Percentiles rank a stretch among this genome's conserved stretches.
These are phyloP conservation scores for Sitobion miscanthi DNA, from an alignment of 1,140 invertebrate species.

Conservation along the genomic window DNA sequence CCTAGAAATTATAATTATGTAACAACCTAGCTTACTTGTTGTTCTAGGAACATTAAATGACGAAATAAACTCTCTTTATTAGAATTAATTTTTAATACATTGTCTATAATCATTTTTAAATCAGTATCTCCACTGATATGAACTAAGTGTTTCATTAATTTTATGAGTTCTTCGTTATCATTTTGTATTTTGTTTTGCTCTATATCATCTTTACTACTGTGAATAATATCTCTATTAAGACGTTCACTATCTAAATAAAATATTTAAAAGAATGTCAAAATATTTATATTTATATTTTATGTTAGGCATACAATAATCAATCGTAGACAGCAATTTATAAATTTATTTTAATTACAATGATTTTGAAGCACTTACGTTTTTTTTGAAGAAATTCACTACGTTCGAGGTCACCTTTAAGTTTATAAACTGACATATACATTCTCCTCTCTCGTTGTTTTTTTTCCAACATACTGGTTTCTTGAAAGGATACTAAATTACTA, in stretches of 20 bases:
- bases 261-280: too few relatives aligned
- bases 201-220: not conserved
- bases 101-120: not conserved
- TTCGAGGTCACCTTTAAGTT: not conserved
- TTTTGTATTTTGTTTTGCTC: not conserved
- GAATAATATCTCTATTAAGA: not conserved
- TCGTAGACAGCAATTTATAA: not conserved
- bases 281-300: not conserved
- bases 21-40: not conserved
- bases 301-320: not conserved
- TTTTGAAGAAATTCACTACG: not conserved
- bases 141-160: not conserved
- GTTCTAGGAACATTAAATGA: not conserved
- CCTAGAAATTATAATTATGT: not conserved
- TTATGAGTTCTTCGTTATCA: not conserved
- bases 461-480: not conserved
- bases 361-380: not conserved
- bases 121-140: not conserved
- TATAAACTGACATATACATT: not conserved
- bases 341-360: not conserved
- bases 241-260: not conserved
- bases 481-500: not conserved
- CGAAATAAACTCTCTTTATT: constrained; percentile 19
- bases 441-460: not conserved
- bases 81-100: not conserved